Conservation (phyloP, 2,888 invertebrate species). For the Meganola albula region DNA sequence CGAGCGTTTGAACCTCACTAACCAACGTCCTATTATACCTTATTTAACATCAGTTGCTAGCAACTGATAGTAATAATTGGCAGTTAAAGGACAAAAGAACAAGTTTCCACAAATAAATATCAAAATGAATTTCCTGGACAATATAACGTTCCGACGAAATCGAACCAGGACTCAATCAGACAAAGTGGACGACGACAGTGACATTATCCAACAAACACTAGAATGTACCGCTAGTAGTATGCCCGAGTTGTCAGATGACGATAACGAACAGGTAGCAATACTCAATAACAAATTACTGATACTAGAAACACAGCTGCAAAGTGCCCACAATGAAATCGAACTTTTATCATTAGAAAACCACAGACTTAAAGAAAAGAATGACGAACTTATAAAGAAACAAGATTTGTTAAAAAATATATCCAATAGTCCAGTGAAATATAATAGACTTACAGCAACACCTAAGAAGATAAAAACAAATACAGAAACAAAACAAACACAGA, state of each 20-base stretch:
- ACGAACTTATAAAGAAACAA: neutral
- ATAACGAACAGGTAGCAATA: neutral
- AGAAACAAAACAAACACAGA: neutral
- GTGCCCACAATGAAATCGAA: neutral
- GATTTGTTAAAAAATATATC: neutral
- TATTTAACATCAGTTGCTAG: too few species aligned
- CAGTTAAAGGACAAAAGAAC: too few species aligned
- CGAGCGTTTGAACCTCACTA: too few species aligned
- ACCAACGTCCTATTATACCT: too few species aligned
- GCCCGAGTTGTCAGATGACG: neutral
- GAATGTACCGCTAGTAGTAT: neutral
- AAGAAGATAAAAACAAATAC: neutral
- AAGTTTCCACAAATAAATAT: too few species aligned
- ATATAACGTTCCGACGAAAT: neutral
- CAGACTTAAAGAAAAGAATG: neutral
- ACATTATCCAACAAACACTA: neutral
- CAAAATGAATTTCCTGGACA: neutral
- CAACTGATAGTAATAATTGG: too few species aligned
- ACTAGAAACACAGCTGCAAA: neutral
- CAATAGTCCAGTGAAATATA: neutral
- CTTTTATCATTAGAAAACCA: neutral
- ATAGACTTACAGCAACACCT: neutral
- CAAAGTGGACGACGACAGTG: neutral
- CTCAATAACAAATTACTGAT: neutral
- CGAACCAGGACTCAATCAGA: neutral